These are phyloP conservation scores for Xiphophorus hellerii DNA, from an alignment of 2,113 vertebrate genomes.

Conservation along the genomic window DNA sequence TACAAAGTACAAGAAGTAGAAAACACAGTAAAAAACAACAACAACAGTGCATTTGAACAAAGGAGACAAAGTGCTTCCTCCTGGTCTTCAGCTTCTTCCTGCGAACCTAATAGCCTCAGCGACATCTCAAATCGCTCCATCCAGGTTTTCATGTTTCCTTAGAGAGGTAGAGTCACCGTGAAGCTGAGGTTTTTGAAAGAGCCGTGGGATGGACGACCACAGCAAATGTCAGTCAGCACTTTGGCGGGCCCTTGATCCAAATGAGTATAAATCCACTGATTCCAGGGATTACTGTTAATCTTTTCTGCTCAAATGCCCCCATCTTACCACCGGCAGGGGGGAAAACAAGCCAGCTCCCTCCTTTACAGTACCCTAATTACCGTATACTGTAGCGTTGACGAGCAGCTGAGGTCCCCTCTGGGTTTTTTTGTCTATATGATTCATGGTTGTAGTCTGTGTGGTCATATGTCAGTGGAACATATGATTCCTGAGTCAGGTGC, in stretches of 20 bases:
- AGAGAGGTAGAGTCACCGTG: not conserved
- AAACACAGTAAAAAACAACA: conserved; percentile 33
- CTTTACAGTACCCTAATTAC: conserved; percentile 61
- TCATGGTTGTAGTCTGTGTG: conserved; percentile 31
- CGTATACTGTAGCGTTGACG: not conserved
- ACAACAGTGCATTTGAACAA: conserved; percentile 30
- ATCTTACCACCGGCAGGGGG: conserved; percentile 21
- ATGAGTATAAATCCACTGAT: conserved; percentile 63
- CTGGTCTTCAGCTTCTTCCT: conserved; percentile 11
- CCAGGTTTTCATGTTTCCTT: not conserved
- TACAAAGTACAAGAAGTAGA: conserved; percentile 31
- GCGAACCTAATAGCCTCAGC: not conserved
- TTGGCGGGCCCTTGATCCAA: conserved; percentile 39
- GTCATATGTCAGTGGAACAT: not conserved
- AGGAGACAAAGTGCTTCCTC: conserved; percentile 5
- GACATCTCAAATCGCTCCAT: not conserved
- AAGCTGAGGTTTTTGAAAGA: conserved; percentile 9
- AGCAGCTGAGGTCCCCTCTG: conserved; percentile 42
- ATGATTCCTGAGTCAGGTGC: conserved; percentile 57
- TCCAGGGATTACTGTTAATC: conserved; percentile 61
- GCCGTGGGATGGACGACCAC: conserved; percentile 38
- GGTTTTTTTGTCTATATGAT: not conserved
- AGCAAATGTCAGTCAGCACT: conserved; percentile 46
- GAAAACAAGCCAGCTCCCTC: conserved; percentile 33
- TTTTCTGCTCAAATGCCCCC: conserved; percentile 57